Percentiles rank a stretch among this genome's conserved stretches.
Conservation (phyloP, 2,113 vertebrate genomes). For the Psammodynastes pulverulentus region DNA sequence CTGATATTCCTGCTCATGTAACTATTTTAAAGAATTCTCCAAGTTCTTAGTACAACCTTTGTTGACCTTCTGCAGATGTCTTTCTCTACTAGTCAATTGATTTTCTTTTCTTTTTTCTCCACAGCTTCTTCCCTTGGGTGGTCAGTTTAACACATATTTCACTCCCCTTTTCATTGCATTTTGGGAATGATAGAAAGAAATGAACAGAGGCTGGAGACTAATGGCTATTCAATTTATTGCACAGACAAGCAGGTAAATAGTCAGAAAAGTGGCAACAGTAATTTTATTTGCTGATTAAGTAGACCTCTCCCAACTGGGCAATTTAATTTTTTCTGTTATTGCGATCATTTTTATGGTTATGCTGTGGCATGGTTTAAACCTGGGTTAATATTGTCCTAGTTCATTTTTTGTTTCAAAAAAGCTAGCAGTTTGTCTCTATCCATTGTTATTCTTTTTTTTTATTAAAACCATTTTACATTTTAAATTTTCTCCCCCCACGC, state of each 20-base stretch:
- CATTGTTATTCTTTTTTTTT: background rate
- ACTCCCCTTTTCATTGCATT: background rate
- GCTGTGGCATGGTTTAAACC: background rate
- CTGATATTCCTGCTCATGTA: constrained; percentile 22
- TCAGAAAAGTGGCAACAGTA: background rate
- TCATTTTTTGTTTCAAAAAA: constrained; percentile 9
- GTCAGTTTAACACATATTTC: background rate
- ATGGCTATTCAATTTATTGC: constrained; percentile 7
- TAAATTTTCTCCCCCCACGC: too few relatives aligned
- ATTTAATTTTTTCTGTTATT: background rate
- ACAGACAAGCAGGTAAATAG: constrained; percentile 5
- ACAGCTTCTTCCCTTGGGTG: background rate
- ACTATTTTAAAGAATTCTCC: constrained; percentile 25
- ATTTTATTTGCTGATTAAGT: constrained; percentile 24
- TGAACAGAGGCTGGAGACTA: constrained; percentile 15
- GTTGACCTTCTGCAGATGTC: constrained; percentile 49
- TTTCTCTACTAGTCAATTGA: constrained; percentile 10
- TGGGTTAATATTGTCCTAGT: background rate
- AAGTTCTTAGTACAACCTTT: constrained; percentile 9
- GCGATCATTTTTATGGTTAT: background rate
- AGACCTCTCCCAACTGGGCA: background rate
- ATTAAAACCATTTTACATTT: too few relatives aligned
- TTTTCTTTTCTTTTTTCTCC: constrained; percentile 10
- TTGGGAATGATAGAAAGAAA: background rate
- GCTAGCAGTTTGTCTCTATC: constrained; percentile 13